Percentiles rank a stretch among this genome's conserved stretches.
Conservation (phyloP, 23 tunicate species). For the Diplosoma virens region DNA sequence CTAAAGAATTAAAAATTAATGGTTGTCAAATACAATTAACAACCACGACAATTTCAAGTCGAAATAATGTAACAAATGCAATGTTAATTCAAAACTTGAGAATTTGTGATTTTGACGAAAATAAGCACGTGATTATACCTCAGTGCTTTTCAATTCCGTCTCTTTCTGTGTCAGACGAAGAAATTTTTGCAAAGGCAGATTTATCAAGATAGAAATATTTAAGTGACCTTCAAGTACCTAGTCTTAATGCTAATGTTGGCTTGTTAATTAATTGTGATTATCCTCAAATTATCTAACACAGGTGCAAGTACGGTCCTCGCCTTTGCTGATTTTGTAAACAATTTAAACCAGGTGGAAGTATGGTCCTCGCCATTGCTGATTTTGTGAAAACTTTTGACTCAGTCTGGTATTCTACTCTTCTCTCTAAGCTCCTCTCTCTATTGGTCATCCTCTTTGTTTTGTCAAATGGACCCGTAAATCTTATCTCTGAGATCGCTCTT, state of each 20-base stretch:
- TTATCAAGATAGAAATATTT: not conserved
- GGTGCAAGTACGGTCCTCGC: no score
- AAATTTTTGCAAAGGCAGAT: conserved; percentile 9
- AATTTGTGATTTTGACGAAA: conserved; percentile 27
- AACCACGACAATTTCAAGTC: conserved; percentile 11
- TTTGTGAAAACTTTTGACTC: no score
- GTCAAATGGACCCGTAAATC: no score
- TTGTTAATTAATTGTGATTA: no score
- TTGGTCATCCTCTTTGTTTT: no score
- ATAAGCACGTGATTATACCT: not conserved
- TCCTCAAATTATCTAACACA: no score
- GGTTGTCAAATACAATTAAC: not conserved
- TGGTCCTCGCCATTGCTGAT: no score
- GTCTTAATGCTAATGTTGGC: not conserved
- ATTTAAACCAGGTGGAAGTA: no score
- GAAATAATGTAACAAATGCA: not conserved
- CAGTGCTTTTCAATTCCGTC: conserved; percentile 4
- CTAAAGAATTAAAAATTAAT: not conserved
- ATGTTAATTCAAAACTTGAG: conserved; percentile 12
- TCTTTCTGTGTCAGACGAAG: conserved; percentile 1
- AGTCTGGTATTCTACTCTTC: no score
- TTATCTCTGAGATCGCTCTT: no score
- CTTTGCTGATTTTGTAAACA: no score
- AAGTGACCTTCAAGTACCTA: not conserved
- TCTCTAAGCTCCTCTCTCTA: no score